Evolutionary conservation across 2,113 vertebrate genomes (phyloP).

Genomic region (Vicugna pacos): DNA sequence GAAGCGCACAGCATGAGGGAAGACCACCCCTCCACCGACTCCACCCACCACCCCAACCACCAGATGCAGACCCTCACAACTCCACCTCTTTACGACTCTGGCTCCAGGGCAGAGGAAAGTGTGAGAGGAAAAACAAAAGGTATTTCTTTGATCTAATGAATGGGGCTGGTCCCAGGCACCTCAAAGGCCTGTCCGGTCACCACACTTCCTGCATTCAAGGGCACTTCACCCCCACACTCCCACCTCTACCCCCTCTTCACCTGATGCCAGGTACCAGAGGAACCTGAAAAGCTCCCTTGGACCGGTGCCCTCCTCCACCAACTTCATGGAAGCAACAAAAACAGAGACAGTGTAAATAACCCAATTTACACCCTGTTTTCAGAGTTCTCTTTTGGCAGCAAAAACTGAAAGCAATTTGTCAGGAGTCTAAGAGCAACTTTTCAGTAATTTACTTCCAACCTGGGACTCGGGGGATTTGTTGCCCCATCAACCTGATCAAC

Average conservation of each 20-base stretch:
- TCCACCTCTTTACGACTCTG: slow-evolving; percentile 69
- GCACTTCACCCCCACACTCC: background rate
- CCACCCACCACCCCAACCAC: background rate
- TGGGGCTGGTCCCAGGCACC: slow-evolving; percentile 65
- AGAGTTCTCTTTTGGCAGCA: slow-evolving; percentile 67
- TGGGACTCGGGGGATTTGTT: slow-evolving; percentile 56
- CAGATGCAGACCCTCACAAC: slow-evolving; percentile 73
- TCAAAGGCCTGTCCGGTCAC: slow-evolving; percentile 65
- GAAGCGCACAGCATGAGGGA: background rate
- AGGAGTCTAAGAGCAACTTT: slow-evolving; percentile 70
- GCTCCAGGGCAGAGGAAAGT: slow-evolving; percentile 69
- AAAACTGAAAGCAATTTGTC: slow-evolving; percentile 77
- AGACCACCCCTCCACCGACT: background rate
- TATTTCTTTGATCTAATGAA: slow-evolving; percentile 79
- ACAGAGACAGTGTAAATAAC: slow-evolving; percentile 63
- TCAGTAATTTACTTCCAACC: slow-evolving; percentile 62
- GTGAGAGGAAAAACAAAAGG: slow-evolving; percentile 77
- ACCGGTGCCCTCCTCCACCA: background rate
- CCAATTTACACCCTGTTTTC: slow-evolving; percentile 75
- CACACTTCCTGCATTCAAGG: slow-evolving; percentile 47
- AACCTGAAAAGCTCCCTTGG: slow-evolving; percentile 60
- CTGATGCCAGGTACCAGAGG: background rate
- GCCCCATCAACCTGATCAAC: slow-evolving; percentile 16
- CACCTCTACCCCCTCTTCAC: background rate
- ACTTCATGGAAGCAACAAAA: slow-evolving; percentile 34